Conservation (phyloP, 2,797 vertebrate species). For the Anguilla marmorata region DNA sequence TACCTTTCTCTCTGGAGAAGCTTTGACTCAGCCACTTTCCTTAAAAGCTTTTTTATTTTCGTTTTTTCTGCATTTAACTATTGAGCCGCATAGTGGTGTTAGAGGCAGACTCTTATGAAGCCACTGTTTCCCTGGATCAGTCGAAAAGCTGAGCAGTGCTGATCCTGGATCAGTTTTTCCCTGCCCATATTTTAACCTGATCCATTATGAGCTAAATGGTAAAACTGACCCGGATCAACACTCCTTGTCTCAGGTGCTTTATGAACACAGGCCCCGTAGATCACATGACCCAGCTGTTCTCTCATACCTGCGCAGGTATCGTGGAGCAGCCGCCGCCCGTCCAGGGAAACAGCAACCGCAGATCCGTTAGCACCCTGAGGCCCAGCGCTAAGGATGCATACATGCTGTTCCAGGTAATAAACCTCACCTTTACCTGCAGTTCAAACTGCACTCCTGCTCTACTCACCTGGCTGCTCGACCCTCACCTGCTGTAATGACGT, state of each 20-base stretch:
- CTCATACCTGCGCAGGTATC: conserved; percentile 66
- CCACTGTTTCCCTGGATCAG: background rate
- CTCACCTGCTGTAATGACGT: background rate
- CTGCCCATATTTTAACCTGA: background rate
- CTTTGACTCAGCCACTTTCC: background rate
- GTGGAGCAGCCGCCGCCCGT: conserved; percentile 79
- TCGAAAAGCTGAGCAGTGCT: background rate
- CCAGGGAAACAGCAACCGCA: conserved; percentile 92
- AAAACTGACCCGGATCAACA: background rate
- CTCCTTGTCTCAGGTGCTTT: background rate
- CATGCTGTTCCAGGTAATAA: conserved; percentile 97
- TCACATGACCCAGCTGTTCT: background rate
- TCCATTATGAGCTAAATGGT: background rate
- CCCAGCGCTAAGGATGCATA: conserved; percentile 98
- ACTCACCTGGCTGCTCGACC: background rate
- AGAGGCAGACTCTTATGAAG: background rate
- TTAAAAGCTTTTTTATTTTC: background rate
- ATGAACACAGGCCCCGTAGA: background rate
- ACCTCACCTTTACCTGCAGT: background rate
- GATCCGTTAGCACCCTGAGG: conserved; percentile 90
- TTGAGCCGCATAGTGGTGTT: background rate
- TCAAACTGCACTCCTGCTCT: background rate
- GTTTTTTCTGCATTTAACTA: background rate
- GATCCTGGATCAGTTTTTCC: background rate
- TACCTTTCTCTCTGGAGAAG: background rate